Evolutionary conservation across 2,113 vertebrate species (phyloP).

Genomic region (Cercocebus atys): DNA sequence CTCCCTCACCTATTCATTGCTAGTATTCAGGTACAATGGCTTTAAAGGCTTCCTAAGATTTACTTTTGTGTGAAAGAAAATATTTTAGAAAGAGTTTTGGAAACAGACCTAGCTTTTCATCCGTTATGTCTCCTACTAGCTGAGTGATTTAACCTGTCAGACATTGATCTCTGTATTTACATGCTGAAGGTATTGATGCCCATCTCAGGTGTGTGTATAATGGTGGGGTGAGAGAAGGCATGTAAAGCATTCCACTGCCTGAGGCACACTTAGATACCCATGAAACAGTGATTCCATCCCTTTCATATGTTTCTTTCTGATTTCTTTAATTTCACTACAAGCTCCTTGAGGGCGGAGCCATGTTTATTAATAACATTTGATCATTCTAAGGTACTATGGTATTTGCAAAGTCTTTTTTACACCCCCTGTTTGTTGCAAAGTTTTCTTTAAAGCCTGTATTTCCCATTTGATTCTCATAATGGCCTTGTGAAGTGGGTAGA

Average conservation of each 20-base stretch:
- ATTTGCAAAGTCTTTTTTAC: neutral
- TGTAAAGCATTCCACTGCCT: no score
- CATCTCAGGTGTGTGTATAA: neutral
- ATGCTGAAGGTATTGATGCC: neutral
- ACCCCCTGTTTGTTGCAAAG: no score
- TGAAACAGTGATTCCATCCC: neutral
- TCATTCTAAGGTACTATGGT: neutral
- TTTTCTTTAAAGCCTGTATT: neutral
- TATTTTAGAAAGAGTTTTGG: neutral
- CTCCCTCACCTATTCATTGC: neutral
- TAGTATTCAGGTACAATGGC: neutral
- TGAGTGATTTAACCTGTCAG: neutral
- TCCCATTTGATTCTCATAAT: neutral
- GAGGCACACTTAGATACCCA: neutral
- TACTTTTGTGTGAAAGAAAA: conserved; percentile 28
- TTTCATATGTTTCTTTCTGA: neutral
- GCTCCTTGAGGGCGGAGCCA: neutral
- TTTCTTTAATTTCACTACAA: neutral
- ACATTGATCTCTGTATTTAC: neutral
- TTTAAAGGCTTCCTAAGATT: conserved; percentile 30
- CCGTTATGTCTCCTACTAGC: neutral
- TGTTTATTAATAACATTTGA: neutral
- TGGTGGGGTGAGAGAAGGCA: neutral
- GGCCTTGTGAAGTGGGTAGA: neutral
- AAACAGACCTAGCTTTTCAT: neutral